Percentiles rank a stretch among this genome's conserved stretches.
These are phyloP conservation scores for Spodoptera picta DNA, from an alignment of 2,888 invertebrate genomes.

Conservation along the genomic window DNA sequence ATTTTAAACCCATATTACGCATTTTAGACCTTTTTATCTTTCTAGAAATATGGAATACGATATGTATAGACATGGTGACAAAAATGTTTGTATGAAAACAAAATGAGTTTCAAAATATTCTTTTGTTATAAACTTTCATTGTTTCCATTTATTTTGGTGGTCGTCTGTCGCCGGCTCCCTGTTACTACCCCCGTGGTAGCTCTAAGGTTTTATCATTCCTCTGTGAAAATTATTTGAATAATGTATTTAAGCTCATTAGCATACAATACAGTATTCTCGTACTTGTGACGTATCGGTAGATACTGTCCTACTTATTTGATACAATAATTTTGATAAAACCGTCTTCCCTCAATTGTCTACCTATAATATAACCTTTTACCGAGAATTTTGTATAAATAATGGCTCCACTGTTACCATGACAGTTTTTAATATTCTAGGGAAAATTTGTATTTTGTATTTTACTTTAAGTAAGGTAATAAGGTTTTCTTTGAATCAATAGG, in stretches of 20 bases:
- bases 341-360: neutral
- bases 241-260: constrained; percentile 42
- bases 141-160: constrained; percentile 8
- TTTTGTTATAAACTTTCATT: neutral
- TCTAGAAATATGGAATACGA: neutral
- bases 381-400: neutral
- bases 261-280: constrained; percentile 25
- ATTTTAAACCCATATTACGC: no score
- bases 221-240: constrained; percentile 33
- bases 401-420: constrained; percentile 6
- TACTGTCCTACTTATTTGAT: constrained; percentile 26
- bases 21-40: neutral
- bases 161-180: constrained; percentile 8
- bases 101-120: neutral
- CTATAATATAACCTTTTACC: constrained; percentile 1
- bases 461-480: no score
- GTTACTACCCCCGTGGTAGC: constrained; percentile 22
- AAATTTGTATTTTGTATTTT: no score
- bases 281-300: constrained; percentile 15
- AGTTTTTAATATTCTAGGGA: no score
- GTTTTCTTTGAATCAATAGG: no score
- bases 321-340: constrained; percentile 16
- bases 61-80: neutral
- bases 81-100: neutral
- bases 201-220: constrained; percentile 7